A percentile compares a stretch with the other conserved stretches of the same genome.
Evolutionary conservation across 2,888 invertebrate species (phyloP).

Genomic region (Spodoptera picta): DNA sequence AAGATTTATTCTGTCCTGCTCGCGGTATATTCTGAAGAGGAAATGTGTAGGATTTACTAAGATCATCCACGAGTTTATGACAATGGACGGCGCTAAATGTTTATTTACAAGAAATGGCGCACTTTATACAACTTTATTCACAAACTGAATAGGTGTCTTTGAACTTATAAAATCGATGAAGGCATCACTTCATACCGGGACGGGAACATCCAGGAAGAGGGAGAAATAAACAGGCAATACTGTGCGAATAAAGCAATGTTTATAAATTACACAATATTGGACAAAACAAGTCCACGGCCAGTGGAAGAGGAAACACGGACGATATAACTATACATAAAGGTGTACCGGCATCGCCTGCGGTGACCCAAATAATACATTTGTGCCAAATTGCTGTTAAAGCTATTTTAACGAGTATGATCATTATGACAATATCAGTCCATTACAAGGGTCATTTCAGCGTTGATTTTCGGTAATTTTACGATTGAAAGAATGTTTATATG

Average conservation of each 20-base stretch:
- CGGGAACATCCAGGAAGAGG: not conserved
- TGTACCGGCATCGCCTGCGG: conserved; percentile 26
- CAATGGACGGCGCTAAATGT: conserved; percentile 14
- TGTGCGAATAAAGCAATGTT: not conserved
- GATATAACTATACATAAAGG: conserved; percentile 14
- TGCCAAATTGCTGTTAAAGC: conserved; percentile 51
- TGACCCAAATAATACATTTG: conserved; percentile 51
- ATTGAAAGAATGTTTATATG: conserved; percentile 22
- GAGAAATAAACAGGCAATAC: not conserved
- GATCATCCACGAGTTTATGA: conserved; percentile 36
- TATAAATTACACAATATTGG: not conserved
- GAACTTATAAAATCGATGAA: not conserved
- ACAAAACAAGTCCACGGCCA: conserved; percentile 1
- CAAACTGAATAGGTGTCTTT: not conserved
- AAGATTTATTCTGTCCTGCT: conserved; percentile 50
- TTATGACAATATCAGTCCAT: conserved; percentile 54
- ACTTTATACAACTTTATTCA: conserved; percentile 1
- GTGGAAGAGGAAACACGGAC: conserved; percentile 9
- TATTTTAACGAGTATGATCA: conserved; percentile 57
- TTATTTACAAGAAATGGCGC: conserved; percentile 12
- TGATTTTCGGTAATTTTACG: conserved; percentile 48
- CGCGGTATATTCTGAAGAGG: conserved; percentile 32
- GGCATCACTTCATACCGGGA: not conserved
- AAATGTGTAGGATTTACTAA: conserved; percentile 48
- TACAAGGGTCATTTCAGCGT: conserved; percentile 32